Percentiles rank a stretch among this genome's conserved stretches.
Evolutionary conservation across 2,113 vertebrate genomes (phyloP).

Genomic region (Acrocephalus arundinaceus): DNA sequence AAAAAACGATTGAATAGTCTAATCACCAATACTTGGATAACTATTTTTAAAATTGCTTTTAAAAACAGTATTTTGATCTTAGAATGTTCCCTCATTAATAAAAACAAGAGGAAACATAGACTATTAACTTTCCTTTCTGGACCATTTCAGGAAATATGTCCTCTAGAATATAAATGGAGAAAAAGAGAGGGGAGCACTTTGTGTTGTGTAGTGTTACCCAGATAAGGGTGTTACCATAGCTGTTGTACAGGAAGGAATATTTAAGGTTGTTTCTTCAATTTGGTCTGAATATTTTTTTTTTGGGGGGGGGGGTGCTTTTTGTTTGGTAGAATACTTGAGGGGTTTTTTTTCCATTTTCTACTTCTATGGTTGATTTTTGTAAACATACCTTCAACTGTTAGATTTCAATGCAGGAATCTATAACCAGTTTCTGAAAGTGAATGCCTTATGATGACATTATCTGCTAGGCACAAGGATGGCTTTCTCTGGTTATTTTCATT

Average conservation of each 20-base stretch:
- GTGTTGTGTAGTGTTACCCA: background rate
- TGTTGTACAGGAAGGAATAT: background rate
- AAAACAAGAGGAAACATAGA: background rate
- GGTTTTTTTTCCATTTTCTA: fast-evolving
- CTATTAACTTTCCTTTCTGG: background rate
- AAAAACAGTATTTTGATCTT: background rate
- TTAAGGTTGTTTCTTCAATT: background rate
- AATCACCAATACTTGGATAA: background rate
- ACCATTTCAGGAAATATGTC: background rate
- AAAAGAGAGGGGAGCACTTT: background rate
- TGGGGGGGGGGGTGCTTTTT: fast-evolving
- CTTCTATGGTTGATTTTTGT: background rate
- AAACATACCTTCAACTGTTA: background rate
- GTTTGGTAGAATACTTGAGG: background rate
- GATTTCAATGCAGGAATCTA: background rate
- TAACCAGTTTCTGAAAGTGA: background rate
- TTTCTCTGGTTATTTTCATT: background rate
- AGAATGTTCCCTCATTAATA: background rate
- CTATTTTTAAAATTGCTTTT: background rate
- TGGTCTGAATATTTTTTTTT: background rate
- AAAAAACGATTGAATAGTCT: background rate
- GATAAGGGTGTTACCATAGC: background rate
- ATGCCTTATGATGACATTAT: background rate
- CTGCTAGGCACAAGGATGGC: background rate
- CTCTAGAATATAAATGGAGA: background rate